phyloP scores from a whole-genome alignment of 1,140 invertebrate genomes.

The Neotoxoptera formosana region DNA sequence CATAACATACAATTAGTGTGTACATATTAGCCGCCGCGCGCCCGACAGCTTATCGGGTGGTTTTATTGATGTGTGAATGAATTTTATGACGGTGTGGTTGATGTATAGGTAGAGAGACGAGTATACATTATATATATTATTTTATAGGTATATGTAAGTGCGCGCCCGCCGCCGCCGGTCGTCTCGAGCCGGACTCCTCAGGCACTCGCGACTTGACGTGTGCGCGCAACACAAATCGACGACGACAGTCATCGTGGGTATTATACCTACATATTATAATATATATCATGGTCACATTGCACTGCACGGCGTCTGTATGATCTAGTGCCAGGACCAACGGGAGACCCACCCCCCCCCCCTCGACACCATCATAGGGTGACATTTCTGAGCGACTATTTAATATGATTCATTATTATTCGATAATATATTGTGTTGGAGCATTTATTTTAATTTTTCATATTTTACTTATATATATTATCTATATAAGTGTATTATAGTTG shows the following conservation, averaged over 20 bases:
- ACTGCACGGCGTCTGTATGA: too few relatives aligned
- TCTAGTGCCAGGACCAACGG: not conserved
- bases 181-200: not conserved
- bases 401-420: too few relatives aligned
- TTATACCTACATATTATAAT: too few relatives aligned
- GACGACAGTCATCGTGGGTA: not conserved
- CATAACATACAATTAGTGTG: constrained; percentile 46
- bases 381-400: not conserved
- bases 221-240: not conserved
- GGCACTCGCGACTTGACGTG: constrained; percentile 24
- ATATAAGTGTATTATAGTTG: too few relatives aligned
- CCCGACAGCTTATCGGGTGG: not conserved
- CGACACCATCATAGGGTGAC: not conserved
- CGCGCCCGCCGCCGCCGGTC: not conserved
- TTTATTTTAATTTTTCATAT: not conserved
- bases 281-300: too few relatives aligned
- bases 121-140: not conserved
- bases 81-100: constrained; percentile 41
- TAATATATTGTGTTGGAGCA: too few relatives aligned
- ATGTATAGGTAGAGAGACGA: too few relatives aligned
- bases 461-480: not conserved
- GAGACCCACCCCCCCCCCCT: too few relatives aligned
- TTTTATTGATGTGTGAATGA: constrained; percentile 58
- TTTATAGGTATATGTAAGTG: not conserved
- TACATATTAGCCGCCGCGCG: not conserved